phyloP scores from a whole-genome alignment of 2,888 invertebrate genomes.

The Mythimna impura region DNA sequence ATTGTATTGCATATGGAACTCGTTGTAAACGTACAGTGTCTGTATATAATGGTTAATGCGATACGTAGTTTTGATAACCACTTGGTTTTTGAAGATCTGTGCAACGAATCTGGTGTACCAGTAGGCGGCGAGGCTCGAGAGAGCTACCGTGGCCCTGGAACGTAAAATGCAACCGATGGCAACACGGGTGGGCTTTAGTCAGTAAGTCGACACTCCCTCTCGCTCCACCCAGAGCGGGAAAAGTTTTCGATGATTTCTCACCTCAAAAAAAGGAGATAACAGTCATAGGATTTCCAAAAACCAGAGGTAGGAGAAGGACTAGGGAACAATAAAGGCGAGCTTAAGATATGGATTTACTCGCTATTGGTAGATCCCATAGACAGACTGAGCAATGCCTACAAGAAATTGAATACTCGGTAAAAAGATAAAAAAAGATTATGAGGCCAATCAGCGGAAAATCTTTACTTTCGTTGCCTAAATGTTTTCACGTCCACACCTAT shows the following conservation, averaged over 20 bases:
- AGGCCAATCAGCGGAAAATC: too few relatives aligned
- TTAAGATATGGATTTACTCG: too few relatives aligned
- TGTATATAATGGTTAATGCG: constrained; percentile 43
- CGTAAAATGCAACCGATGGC: too few relatives aligned
- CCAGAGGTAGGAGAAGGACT: background rate
- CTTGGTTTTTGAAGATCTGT: background rate
- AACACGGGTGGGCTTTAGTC: too few relatives aligned
- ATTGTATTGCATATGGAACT: constrained; percentile 48
- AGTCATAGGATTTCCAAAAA: background rate
- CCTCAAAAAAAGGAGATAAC: too few relatives aligned
- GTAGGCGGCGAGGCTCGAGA: too few relatives aligned
- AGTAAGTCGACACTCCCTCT: too few relatives aligned
- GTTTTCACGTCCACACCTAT: too few relatives aligned
- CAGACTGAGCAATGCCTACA: background rate
- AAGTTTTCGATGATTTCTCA: too few relatives aligned
- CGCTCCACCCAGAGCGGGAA: too few relatives aligned
- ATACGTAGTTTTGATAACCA: background rate
- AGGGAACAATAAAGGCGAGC: background rate
- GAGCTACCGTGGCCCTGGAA: too few relatives aligned
- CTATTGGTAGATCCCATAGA: background rate
- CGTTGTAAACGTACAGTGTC: constrained; percentile 45
- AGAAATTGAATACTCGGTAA: background rate
- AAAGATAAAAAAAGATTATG: background rate
- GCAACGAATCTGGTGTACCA: background rate
- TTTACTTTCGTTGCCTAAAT: too few relatives aligned